These are phyloP conservation scores for Atrina japonica DNA, from an alignment of 2,888 invertebrate species.

Conservation along the genomic window DNA sequence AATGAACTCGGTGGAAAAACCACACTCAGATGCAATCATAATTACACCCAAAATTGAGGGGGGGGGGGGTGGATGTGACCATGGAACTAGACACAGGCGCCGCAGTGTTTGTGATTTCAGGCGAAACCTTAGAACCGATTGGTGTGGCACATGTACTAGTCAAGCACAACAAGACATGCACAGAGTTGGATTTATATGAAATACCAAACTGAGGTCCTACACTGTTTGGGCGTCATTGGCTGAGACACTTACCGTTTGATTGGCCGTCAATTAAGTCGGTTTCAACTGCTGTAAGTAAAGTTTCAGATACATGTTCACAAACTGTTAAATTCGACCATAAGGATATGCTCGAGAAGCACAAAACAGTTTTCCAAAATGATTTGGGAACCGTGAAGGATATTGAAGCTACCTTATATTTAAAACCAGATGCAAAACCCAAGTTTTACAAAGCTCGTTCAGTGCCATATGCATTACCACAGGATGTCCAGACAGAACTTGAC, in stretches of 20 bases:
- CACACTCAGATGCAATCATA: neutral
- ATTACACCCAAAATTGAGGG: neutral
- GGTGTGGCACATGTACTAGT: no score
- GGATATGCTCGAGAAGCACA: neutral
- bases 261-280: neutral
- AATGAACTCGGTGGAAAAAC: no score
- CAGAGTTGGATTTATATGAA: no score
- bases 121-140: no score
- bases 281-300: neutral
- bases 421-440: slow-evolving; percentile 22
- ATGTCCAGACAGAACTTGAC: slow-evolving; percentile 17
- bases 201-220: no score
- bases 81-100: neutral
- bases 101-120: neutral
- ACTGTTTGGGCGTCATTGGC: slow-evolving; percentile 18
- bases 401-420: slow-evolving; percentile 8
- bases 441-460: slow-evolving; percentile 35
- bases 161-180: no score
- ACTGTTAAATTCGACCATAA: no score
- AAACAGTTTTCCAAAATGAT: slow-evolving; percentile 11
- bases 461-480: slow-evolving; percentile 23
- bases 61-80: no score
- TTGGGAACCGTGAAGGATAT: slow-evolving; percentile 10
- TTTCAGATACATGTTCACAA: no score
- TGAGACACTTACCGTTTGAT: neutral